Conservation (phyloP, 2,113 vertebrate species). For the Phalacrocorax carbo region DNA sequence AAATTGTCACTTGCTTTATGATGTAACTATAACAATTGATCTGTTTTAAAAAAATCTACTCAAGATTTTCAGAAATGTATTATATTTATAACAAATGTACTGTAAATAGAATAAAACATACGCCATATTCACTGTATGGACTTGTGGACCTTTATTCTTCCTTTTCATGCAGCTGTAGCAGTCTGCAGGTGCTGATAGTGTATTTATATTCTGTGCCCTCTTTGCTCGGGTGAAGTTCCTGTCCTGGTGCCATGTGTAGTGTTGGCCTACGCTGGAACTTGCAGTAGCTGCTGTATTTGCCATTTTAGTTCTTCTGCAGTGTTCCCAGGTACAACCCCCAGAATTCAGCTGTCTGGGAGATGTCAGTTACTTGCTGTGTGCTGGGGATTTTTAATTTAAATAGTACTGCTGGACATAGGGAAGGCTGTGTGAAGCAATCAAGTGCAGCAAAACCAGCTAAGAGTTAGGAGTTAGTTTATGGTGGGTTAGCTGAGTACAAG, state of each 20-base stretch:
- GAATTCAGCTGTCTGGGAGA: not conserved
- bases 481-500: not conserved
- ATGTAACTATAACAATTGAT: constrained; percentile 79
- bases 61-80: constrained; percentile 95
- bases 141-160: constrained; percentile 2
- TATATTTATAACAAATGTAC: constrained; percentile 99
- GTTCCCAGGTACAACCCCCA: not conserved
- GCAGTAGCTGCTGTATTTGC: not conserved
- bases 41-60: constrained; percentile 86
- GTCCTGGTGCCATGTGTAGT: not conserved
- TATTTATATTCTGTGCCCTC: not conserved
- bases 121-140: constrained; percentile 79
- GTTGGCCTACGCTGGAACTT: not conserved
- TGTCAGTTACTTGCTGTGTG: not conserved
- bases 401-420: not conserved
- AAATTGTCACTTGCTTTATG: constrained; percentile 79
- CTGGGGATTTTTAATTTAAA: not conserved
- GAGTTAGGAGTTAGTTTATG: not conserved
- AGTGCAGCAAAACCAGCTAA: not conserved
- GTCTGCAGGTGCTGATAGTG: not conserved
- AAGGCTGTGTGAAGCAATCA: not conserved
- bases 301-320: not conserved
- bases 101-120: constrained; percentile 98
- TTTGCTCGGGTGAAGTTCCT: not conserved
- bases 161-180: not conserved